Evolutionary conservation across 2,888 invertebrate genomes (phyloP), one percentile per base, ranked within the genome.

Genomic region (Kuschelorhynchus macadamiae): DNA sequence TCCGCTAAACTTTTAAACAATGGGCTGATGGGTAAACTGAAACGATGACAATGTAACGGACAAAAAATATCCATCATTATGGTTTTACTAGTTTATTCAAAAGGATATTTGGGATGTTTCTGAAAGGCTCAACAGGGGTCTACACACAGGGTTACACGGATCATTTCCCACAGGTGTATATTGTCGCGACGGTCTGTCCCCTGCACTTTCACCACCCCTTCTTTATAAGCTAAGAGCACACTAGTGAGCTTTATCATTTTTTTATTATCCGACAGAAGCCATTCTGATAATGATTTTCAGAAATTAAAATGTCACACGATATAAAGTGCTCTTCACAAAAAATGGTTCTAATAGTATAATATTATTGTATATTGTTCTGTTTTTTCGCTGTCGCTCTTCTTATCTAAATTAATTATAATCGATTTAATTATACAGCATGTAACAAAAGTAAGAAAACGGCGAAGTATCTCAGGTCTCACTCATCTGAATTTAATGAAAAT

Each of bases 141-240:
- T 77, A 78, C 78, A 77, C 78, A 79, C 77, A 79, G 77, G 77
- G 73, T 76, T 78, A 71, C 74, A 80, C 77, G 81, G 80, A 81
- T 82, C 82, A 82, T 81, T 82, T 79, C 81, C 78, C 81, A 81
- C 82, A 81, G 82, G 82, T 82, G 81, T 75, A 73, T 71, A 70
- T 67, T 73, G 72, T 73, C 75, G 76, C 73, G 74, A 75, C 73
- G 71, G 42, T 61, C 62, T 56, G 46, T 46, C 62, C 71, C 72
- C 64, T 70, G 53, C 67, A 60, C 69, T 68, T 61, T 71, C 64
- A 56, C 50, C 62, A 71, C 67, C 70, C 68, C 49, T 68, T 60
- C 65, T 47, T 55, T 57, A 33, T 64, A 32, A 44, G 17, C 32
- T 46, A 55, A 55, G 42, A 41, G 30, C 55, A 46, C 46, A 44